Percentiles rank a stretch among this genome's conserved stretches.
These are phyloP conservation scores for Sebastes cheni DNA, from an alignment of 2,797 vertebrate genomes.

Conservation along the genomic window DNA sequence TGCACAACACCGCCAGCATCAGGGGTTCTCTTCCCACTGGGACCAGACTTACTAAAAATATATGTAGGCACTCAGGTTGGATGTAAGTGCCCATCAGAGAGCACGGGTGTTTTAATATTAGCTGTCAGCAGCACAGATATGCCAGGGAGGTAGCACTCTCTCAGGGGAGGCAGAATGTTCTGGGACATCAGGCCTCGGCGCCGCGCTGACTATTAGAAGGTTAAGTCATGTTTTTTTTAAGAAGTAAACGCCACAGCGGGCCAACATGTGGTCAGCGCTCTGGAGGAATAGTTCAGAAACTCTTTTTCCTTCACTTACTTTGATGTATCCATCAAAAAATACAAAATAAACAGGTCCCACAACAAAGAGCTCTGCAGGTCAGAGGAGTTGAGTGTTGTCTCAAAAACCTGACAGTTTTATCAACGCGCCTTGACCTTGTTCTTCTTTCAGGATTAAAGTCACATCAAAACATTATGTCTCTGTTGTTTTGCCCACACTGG, in stretches of 20 bases:
- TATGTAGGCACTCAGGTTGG: neutral
- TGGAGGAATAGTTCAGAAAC: slow-evolving; percentile 9
- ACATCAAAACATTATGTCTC: neutral
- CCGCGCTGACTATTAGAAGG: slow-evolving; percentile 29
- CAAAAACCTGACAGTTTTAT: slow-evolving; percentile 18
- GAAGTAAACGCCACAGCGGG: slow-evolving; percentile 19
- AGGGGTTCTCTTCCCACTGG: neutral
- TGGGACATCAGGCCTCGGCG: slow-evolving; percentile 43
- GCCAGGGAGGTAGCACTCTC: slow-evolving; percentile 8
- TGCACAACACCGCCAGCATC: neutral
- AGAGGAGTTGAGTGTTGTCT: neutral
- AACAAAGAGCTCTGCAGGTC: neutral
- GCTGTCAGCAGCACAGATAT: slow-evolving; percentile 27
- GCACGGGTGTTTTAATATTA: slow-evolving; percentile 42
- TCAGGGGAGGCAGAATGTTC: slow-evolving; percentile 44
- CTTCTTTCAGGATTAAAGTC: neutral
- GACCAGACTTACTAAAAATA: slow-evolving; percentile 24
- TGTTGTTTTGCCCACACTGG: neutral
- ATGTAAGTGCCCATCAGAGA: slow-evolving; percentile 12
- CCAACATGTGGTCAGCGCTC: slow-evolving; percentile 4
- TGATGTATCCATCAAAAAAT: slow-evolving; percentile 18
- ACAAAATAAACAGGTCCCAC: neutral
- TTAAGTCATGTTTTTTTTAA: slow-evolving; percentile 11
- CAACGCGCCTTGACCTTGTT: neutral
- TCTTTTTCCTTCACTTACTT: neutral